Evolutionary conservation across 2,113 vertebrate genomes (phyloP).

Genomic region (Camarhynchus parvulus): DNA sequence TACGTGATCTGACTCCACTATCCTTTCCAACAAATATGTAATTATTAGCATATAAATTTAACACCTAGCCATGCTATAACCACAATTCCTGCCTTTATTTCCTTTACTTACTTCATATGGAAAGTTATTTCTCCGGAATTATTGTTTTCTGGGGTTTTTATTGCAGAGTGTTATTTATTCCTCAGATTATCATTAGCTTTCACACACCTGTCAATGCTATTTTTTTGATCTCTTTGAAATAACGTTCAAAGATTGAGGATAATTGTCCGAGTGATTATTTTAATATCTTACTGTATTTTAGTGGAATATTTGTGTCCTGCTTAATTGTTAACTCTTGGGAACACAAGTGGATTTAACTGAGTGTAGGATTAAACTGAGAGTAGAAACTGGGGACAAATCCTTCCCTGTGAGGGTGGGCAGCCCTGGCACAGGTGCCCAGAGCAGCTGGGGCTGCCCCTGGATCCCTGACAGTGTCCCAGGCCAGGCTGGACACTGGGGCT

Average conservation of each 20-base stretch:
- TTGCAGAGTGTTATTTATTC: not conserved
- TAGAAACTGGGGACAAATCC: not conserved
- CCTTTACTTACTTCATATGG: not conserved
- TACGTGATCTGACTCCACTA: not conserved
- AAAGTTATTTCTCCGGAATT: not conserved
- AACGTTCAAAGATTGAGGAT: not conserved
- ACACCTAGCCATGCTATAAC: not conserved
- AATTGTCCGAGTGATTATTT: not conserved
- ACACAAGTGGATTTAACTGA: not conserved
- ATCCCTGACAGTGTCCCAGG: not conserved
- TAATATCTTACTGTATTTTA: not conserved
- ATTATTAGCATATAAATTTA: constrained; percentile 38
- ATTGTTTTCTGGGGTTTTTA: not conserved
- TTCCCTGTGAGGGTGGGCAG: accelerated
- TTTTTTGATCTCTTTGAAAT: not conserved
- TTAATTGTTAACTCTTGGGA: not conserved
- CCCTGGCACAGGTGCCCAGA: not conserved
- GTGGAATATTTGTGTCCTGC: not conserved
- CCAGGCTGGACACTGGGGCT: not conserved
- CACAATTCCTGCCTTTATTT: not conserved
- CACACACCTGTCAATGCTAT: not conserved
- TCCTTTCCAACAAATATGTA: constrained; percentile 1
- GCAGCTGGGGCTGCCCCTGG: not conserved
- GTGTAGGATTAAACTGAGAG: not conserved
- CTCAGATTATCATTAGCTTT: not conserved